Conservation (phyloP, 2,888 invertebrate species). For the Agonum fuliginosum region DNA sequence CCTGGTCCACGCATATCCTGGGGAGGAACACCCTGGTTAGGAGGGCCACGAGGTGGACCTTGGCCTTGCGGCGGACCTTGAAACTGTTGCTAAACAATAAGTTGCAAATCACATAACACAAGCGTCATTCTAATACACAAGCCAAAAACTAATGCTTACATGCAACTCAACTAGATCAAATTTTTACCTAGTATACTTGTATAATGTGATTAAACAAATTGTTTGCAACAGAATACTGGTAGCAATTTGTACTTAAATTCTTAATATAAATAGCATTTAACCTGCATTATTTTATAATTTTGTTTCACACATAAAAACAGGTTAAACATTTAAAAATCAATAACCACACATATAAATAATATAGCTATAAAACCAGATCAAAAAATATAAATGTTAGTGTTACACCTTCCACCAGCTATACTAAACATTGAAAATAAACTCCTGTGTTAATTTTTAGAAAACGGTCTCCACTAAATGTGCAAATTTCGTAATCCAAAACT, state of each 20-base stretch:
- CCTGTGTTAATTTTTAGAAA: background rate
- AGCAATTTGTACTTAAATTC: background rate
- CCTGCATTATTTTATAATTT: too few species aligned
- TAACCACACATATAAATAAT: too few species aligned
- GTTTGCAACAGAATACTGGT: slow-evolving; percentile 25
- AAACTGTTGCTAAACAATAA: slow-evolving; percentile 70
- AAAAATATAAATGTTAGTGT: slow-evolving; percentile 1
- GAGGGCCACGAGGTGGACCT: slow-evolving; percentile 77
- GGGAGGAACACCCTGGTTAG: slow-evolving; percentile 78
- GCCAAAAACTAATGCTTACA: slow-evolving; percentile 44
- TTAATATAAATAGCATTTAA: too few species aligned
- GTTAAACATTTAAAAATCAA: background rate
- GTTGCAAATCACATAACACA: slow-evolving; percentile 43
- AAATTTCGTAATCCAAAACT: slow-evolving; percentile 10
- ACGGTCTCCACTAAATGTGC: background rate
- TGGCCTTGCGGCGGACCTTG: slow-evolving; percentile 77
- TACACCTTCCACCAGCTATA: background rate
- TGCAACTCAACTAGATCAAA: slow-evolving; percentile 21
- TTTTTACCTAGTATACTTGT: slow-evolving; percentile 29
- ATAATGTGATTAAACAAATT: slow-evolving; percentile 39
- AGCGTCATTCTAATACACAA: slow-evolving; percentile 23
- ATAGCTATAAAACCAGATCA: slow-evolving; percentile 1
- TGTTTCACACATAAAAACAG: background rate
- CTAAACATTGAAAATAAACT: background rate
- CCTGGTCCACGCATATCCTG: slow-evolving; percentile 69